These are phyloP conservation scores for Tetramorium simillimum DNA, from an alignment of 1,140 invertebrate genomes.

Conservation along the genomic window DNA sequence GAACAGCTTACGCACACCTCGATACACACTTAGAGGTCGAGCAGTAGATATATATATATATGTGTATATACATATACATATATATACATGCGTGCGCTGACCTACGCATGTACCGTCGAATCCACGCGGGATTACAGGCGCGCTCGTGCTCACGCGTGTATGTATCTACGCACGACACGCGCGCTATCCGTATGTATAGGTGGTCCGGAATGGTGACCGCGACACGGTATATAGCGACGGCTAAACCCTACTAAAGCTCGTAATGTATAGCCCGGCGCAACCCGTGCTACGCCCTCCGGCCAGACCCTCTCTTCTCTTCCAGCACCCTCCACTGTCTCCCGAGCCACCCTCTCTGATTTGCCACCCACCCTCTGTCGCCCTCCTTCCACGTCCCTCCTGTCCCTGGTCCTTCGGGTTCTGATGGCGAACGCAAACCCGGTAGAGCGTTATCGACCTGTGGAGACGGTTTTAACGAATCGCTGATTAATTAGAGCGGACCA, in stretches of 20 bases:
- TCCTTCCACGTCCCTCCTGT: not conserved
- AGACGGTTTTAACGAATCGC: conserved; percentile 73
- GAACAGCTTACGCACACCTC: conserved; percentile 32
- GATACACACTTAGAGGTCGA: conserved; percentile 48
- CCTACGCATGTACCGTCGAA: conserved; percentile 42
- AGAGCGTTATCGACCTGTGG: conserved; percentile 68
- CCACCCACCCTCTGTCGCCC: not conserved
- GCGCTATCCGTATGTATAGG: conserved; percentile 47
- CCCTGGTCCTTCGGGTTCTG: conserved; percentile 22
- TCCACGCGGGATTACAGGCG: conserved; percentile 37
- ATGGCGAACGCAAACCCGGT: conserved; percentile 49
- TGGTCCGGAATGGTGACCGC: conserved; percentile 78
- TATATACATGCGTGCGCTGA: conserved; percentile 19
- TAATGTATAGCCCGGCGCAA: conserved; percentile 79
- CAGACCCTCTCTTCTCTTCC: conserved; percentile 58
- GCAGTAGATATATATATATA: not conserved
- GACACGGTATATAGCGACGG: conserved; percentile 78
- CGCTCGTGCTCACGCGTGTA: not conserved
- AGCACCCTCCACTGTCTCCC: conserved; percentile 34
- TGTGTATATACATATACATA: not conserved
- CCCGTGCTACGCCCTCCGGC: conserved; percentile 73
- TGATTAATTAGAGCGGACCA: conserved; percentile 73
- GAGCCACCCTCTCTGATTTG: conserved; percentile 40
- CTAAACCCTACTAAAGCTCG: conserved; percentile 80
- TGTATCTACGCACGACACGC: conserved; percentile 21